phyloP scores from a whole-genome alignment of 2,797 vertebrate species.

The Eutrigla gurnardus region DNA sequence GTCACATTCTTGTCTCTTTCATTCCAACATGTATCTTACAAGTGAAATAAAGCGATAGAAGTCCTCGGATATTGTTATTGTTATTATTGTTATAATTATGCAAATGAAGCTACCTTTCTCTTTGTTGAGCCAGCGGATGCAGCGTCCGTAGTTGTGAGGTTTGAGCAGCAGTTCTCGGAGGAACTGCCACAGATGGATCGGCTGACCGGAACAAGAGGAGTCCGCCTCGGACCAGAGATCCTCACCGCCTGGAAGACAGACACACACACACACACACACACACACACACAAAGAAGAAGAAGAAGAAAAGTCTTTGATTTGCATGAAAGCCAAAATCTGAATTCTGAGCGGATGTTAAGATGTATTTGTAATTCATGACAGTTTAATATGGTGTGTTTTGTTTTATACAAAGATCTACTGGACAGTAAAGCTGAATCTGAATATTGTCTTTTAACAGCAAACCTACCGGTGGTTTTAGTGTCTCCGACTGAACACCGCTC shows the following conservation, averaged over 20 bases:
- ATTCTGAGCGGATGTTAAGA: background rate
- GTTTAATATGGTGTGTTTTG: too few species aligned
- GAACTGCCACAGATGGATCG: conserved; percentile 99
- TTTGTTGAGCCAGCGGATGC: conserved; percentile 99
- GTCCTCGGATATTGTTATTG: background rate
- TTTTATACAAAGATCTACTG: too few species aligned
- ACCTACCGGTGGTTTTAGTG: conserved; percentile 74
- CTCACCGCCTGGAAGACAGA: conserved; percentile 66
- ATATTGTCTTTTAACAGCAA: conserved; percentile 4
- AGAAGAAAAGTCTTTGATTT: too few species aligned
- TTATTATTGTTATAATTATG: too few species aligned
- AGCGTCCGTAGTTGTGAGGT: conserved; percentile 95
- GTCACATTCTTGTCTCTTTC: background rate
- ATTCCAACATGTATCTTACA: background rate
- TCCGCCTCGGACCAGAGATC: conserved; percentile 93
- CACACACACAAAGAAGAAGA: conserved; percentile 1
- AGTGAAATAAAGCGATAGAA: background rate
- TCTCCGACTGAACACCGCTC: conserved; percentile 87
- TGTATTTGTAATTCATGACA: background rate
- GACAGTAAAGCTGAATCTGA: too few species aligned
- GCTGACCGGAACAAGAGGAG: conserved; percentile 94
- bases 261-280: conserved; percentile 5
- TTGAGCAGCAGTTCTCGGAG: conserved; percentile 96
- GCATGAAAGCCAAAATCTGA: background rate
- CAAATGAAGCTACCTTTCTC: conserved; percentile 89